phyloP scores from a whole-genome alignment of 2,888 invertebrate species.

The Drosophila paramelanica region DNA sequence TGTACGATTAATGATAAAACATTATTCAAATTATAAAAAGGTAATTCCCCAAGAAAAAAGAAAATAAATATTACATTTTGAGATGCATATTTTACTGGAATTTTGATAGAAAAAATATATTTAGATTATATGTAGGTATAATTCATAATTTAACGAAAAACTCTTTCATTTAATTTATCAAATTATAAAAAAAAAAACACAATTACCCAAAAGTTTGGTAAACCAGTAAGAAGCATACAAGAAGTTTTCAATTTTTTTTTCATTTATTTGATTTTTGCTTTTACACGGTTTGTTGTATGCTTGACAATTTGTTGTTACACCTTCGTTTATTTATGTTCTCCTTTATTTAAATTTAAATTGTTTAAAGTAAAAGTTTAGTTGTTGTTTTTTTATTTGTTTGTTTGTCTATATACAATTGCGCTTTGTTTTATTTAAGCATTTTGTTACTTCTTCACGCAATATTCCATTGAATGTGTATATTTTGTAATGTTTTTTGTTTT shows the following conservation, averaged over 20 bases:
- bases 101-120: too few relatives aligned
- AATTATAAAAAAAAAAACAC: too few relatives aligned
- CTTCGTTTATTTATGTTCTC: conserved; percentile 43
- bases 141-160: too few relatives aligned
- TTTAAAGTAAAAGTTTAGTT: conserved; percentile 61
- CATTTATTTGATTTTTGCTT: conserved; percentile 70
- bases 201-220: background rate
- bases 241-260: conserved; percentile 66
- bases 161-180: too few relatives aligned
- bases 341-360: conserved; percentile 43
- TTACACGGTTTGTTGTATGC: conserved; percentile 67
- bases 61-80: too few relatives aligned
- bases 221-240: background rate
- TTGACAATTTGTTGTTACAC: conserved; percentile 63
- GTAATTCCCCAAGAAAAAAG: too few relatives aligned
- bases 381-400: conserved; percentile 7
- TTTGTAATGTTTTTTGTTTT: conserved; percentile 17
- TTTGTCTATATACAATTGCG: conserved; percentile 45
- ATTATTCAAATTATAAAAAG: too few relatives aligned
- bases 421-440: conserved; percentile 29
- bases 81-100: too few relatives aligned
- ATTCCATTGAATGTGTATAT: conserved; percentile 20
- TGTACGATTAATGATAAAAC: too few relatives aligned
- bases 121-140: too few relatives aligned
- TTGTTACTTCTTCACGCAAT: conserved; percentile 11